Base-by-base conservation (phyloP, 1,140 invertebrate species). In the Temnothorax nylanderi region DNA sequence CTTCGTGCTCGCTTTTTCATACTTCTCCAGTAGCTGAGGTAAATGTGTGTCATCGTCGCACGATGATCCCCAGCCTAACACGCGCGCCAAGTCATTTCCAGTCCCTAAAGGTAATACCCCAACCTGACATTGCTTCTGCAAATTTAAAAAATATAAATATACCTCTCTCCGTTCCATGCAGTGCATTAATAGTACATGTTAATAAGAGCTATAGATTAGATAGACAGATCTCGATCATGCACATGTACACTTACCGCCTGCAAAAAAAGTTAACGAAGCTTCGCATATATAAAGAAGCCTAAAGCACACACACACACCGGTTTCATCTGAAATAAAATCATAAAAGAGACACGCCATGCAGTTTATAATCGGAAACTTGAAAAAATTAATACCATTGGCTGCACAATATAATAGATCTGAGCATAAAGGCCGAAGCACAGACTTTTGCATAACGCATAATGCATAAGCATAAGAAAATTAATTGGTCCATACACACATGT, bases 41-140 rank as follows among this genome's bases (percentile, higher is more conserved):
- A 99, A 96, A 95, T 99, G 98, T 7, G 98, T 97, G 90, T 99
- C 99, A 93, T 99, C 98, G 93, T 99, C 99, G 94, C 99, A 99
- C 1, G 98, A 98, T 11, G 98, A 97, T 26, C 99, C 99, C 99
- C 99, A 99, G n/a, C 99, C 99, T 10, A 99, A 95, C 0, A 99
- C 98, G 26, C 99, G 95, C 0, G 99, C 98, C 84, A 99, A 95
- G 94, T 99, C 99, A 95, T 99, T 99, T 47, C 99, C 99, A 0
- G 99, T 99, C 32, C 99, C 99, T 91, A 99, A 96, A 0, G 99
- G 99, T 76, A 99, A 95, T 0, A 99, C 98, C 44, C 98, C 98
- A 37, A 98, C 97, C 95, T 99, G 98, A 87, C 98, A 98, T 96
- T 98, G 98, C 94, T 98, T 97, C 98, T 98, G 93, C 67, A 67